These are phyloP conservation scores for Neodiprion virginianus DNA, from an alignment of 1,140 invertebrate species.

Conservation along the genomic window DNA sequence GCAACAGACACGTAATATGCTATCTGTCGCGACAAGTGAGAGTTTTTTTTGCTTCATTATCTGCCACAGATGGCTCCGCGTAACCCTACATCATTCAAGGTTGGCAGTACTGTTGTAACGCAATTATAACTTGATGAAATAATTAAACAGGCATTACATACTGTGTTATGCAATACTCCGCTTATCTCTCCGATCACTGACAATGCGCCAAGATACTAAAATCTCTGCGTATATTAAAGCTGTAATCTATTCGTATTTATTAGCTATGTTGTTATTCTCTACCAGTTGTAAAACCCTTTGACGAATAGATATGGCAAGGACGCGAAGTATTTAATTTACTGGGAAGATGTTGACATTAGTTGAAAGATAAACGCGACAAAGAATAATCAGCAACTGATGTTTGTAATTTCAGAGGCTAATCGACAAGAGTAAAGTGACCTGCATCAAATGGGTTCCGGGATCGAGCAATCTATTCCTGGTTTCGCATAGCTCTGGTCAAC, in stretches of 20 bases:
- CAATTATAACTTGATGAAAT: constrained; percentile 42
- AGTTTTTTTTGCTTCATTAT: not conserved
- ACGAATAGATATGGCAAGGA: too few relatives aligned
- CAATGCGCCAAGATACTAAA: too few relatives aligned
- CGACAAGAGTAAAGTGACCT: constrained; percentile 98
- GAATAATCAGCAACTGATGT: constrained; percentile 15
- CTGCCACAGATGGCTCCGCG: not conserved
- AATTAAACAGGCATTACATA: constrained; percentile 27
- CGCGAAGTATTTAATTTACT: too few relatives aligned
- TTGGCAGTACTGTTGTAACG: constrained; percentile 23
- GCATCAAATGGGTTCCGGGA: constrained; percentile 95
- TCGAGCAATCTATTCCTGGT: constrained; percentile 93
- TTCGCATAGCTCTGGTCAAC: constrained; percentile 94
- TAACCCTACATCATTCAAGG: not conserved
- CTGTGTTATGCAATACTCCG: too few relatives aligned
- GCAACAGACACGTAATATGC: constrained; percentile 16
- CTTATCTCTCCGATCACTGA: too few relatives aligned
- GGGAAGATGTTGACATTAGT: too few relatives aligned
- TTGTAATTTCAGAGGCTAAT: constrained; percentile 84
- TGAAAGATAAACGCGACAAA: too few relatives aligned
- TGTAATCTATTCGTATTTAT: too few relatives aligned
- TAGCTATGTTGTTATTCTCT: too few relatives aligned
- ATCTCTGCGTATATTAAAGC: too few relatives aligned
- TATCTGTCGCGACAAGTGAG: not conserved
- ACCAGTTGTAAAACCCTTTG: too few relatives aligned